Conservation (phyloP, 1,140 invertebrate species). For the Brachionus rotundiformis region DNA sequence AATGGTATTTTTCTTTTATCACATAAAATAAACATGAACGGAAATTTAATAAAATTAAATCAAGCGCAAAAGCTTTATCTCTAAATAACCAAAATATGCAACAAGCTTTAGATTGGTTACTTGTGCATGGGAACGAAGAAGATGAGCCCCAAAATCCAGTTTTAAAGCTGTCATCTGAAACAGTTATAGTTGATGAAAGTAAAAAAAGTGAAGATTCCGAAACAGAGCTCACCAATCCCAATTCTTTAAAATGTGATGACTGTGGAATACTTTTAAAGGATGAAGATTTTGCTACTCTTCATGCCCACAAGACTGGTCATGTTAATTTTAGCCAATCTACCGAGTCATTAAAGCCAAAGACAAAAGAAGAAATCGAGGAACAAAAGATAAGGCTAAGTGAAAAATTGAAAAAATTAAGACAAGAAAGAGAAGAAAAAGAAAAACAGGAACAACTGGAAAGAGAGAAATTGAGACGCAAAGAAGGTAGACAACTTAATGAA, state of each 20-base stretch:
- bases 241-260: constrained; percentile 51
- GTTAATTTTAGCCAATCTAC: constrained; percentile 48
- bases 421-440: constrained; percentile 46
- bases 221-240: not conserved
- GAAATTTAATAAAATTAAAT: too few species aligned
- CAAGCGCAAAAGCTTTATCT: constrained; percentile 8
- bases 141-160: not conserved
- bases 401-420: constrained; percentile 8
- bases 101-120: constrained; percentile 42
- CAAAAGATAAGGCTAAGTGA: constrained; percentile 29
- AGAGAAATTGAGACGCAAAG: constrained; percentile 22
- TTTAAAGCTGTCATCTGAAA: constrained; percentile 4
- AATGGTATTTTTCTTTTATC: not conserved
- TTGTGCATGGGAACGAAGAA: constrained; percentile 9
- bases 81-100: constrained; percentile 36
- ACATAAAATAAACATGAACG: too few species aligned
- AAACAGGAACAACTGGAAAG: constrained; percentile 26
- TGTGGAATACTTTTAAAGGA: constrained; percentile 50
- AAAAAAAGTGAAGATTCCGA: not conserved
- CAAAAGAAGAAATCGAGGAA: constrained; percentile 50
- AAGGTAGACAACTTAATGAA: constrained; percentile 39
- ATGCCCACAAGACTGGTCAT: constrained; percentile 46
- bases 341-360: constrained; percentile 43
- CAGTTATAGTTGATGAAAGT: not conserved
- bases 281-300: constrained; percentile 38